Evolutionary conservation across 92 coral and sea anemone species (phyloP).

Genomic region (Parazoanthus darwini): DNA sequence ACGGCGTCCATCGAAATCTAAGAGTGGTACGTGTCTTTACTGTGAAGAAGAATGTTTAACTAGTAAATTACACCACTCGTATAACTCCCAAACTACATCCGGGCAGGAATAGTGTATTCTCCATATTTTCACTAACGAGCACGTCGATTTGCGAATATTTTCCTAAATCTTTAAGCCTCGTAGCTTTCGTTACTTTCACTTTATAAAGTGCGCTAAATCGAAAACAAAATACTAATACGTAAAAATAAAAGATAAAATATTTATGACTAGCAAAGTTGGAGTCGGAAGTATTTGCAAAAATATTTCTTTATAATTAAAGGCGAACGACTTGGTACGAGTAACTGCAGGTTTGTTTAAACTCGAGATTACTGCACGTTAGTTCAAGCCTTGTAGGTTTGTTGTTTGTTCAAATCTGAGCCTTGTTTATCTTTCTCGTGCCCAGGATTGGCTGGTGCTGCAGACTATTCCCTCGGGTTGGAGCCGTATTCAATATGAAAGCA

Average conservation of each 20-base stretch:
- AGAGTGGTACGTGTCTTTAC: not conserved
- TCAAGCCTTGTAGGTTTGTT: not conserved
- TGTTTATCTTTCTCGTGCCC: not conserved
- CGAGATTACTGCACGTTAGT: not conserved
- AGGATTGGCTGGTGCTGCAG: slow-evolving; percentile 70
- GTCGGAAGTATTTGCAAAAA: not conserved
- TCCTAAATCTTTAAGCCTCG: too few relatives aligned
- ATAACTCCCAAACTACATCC: too few relatives aligned
- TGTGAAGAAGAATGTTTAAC: not conserved
- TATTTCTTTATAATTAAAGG: too few relatives aligned
- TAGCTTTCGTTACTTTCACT: too few relatives aligned
- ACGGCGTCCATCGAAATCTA: slow-evolving; percentile 1
- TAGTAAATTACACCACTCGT: not conserved
- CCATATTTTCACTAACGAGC: too few relatives aligned
- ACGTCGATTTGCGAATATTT: too few relatives aligned
- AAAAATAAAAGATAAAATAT: too few relatives aligned
- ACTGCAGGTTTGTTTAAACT: not conserved
- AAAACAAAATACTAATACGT: too few relatives aligned
- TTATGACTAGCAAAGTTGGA: not conserved
- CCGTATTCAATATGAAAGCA: slow-evolving; percentile 42
- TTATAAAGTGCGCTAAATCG: too few relatives aligned
- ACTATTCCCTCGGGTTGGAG: slow-evolving; percentile 64
- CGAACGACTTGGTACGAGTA: not conserved
- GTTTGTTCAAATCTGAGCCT: not conserved
- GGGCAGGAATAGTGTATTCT: too few relatives aligned